Conservation (phyloP, 2,113 vertebrate species). For the Toxostoma redivivum region DNA sequence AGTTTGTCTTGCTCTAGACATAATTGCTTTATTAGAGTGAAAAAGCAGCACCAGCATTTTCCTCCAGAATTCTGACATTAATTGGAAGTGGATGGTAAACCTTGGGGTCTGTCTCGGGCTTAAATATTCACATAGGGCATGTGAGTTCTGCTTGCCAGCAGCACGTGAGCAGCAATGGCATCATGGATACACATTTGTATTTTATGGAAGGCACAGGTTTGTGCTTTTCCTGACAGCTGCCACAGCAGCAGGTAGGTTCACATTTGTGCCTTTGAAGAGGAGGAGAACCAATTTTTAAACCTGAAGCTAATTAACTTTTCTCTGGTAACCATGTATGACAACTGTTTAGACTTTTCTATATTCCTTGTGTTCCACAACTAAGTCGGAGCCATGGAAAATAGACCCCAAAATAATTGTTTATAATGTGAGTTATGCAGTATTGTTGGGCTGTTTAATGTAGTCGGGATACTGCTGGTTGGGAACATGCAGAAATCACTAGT, state of each 20-base stretch:
- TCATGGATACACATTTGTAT: neutral
- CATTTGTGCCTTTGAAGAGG: neutral
- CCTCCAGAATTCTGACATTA: neutral
- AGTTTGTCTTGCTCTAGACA: neutral
- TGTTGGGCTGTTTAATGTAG: neutral
- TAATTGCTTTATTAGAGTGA: accelerated
- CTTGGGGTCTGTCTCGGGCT: neutral
- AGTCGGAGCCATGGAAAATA: neutral
- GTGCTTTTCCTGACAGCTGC: neutral
- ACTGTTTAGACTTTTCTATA: neutral
- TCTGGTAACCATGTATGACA: neutral
- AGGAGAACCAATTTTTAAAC: neutral
- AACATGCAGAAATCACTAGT: neutral
- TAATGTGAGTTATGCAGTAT: neutral
- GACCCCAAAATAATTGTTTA: neutral
- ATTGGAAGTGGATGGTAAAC: neutral
- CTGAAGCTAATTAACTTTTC: neutral
- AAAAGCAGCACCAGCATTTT: neutral
- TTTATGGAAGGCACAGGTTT: neutral
- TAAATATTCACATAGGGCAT: neutral
- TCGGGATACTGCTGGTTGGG: neutral
- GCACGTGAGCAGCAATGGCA: neutral
- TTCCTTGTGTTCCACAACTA: neutral
- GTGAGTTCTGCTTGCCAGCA: neutral
- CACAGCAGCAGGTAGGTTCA: neutral